Base-by-base conservation (phyloP, 2,797 vertebrate species). In the Anguilla obscura region DNA sequence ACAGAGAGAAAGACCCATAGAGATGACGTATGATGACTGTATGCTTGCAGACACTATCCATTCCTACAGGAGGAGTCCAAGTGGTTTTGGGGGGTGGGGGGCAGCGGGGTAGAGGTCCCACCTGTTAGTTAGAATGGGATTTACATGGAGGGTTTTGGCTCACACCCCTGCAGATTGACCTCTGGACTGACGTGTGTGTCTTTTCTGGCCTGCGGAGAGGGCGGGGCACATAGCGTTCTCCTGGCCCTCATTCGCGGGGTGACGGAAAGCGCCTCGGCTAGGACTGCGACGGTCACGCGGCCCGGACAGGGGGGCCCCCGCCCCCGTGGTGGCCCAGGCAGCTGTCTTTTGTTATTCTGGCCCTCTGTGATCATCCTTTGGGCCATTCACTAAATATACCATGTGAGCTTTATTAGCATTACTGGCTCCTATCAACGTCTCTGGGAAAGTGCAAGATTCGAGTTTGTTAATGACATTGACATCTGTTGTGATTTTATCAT, bases 321-420 rank as follows among this genome's bases (percentile, higher is more conserved):
- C 56, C 84, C 84, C 10, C 8, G 74, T 16, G 40, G 74, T 12
- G n/a, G 2, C 33, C 63, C 12, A 36, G 74, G 71, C 69, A 76
- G 45, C 69, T 86, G 69, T 69, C 71, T 86, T 86, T 86, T 63
- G 50, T 79, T 79, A 79, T 52, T 79, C 27, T 50, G 80, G 33
- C n/a, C 24, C 66, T 50, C 66, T 16, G 48, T 71, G 48, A 27
- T 50, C n/a, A 36, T 76, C 21, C 1, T 45, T 56, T 18, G 33
- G 85, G 21, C 54, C 50, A 36, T 60, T 50, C 40, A 27, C 14
- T 50, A 52, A 27, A 6, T 52, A 88, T 45, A 85, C 69, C 87
- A 58, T 40, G 30, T 45, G 58, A 87, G 45, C 66, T 18, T 36
- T 63, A 87, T 36, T 60, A 36, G 52, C 9, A 27, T 60, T 40